Evolutionary conservation across 1,140 invertebrate species (phyloP), one percentile per base, ranked within the genome.

Genomic region (Proales similis): DNA sequence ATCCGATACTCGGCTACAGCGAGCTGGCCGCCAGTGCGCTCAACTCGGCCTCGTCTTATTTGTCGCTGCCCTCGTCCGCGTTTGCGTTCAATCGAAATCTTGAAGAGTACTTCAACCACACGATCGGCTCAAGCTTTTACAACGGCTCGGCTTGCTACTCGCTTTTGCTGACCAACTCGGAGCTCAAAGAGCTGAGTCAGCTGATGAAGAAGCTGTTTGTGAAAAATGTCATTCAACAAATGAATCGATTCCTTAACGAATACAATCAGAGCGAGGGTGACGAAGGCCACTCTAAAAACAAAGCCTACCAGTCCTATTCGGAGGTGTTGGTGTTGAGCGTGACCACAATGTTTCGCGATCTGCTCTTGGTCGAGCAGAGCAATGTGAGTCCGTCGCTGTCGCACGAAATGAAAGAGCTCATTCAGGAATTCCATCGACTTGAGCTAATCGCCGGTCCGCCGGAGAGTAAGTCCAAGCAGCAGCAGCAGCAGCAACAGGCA

Each of bases 371-470:
- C 71, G 88, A 94, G 69, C 11, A 36, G 3, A 24, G 9, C 30
- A 85, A 84, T 67, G 91, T 77, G 76, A 95, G 48, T 87, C 89
- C 2, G 78, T 82, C 2, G 84, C 86, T 1, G 96, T 97, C 70
- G 92, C 88, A 3, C 86, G 92, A 97, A 70, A 88, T 97, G 20
- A 87, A 94, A 75, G 88, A 87, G 66, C 89, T 90, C 74, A 84
- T 88, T 3, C 85, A 85, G 79, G 83, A 83, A 20, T 76, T 96
- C 4, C 96, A 92, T 74, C 76, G 89, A 33, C 86, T 85, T 66
- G 90, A 90, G 0, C 90, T 95, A 74, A 92, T 87, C 0, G 90
- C 93, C 71, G 77, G 95, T 11, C 85, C 67, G 46, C 57, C 29
- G 19, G 27, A 0, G n/a, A 27, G 33, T 63, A 29, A 5, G 17